Evolutionary conservation across 2,888 invertebrate species (phyloP).

Genomic region (Calliopum simillimum): DNA sequence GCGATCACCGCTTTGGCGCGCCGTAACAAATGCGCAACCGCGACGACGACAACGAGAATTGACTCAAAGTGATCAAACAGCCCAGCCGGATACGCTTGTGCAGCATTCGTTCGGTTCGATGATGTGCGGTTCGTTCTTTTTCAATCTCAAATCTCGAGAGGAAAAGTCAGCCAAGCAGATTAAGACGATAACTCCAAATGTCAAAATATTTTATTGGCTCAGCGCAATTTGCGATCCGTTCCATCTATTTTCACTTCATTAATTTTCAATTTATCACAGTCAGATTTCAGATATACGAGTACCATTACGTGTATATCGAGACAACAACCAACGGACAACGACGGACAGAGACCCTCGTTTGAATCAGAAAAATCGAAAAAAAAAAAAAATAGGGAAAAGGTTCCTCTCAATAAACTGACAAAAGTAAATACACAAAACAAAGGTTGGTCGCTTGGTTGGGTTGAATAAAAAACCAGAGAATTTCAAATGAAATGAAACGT

Average conservation of each 20-base stretch:
- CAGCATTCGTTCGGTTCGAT: background rate
- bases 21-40: background rate
- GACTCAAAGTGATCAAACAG: background rate
- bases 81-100: slow-evolving; percentile 2
- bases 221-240: slow-evolving; percentile 66
- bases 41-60: slow-evolving; percentile 7
- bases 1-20: background rate
- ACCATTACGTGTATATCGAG: slow-evolving; percentile 9
- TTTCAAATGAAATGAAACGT: slow-evolving; percentile 2
- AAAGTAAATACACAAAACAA: slow-evolving; percentile 18
- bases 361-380: no score
- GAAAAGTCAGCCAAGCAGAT: slow-evolving; percentile 64
- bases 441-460: background rate
- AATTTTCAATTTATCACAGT: slow-evolving; percentile 66
- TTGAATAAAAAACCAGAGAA: slow-evolving; percentile 10
- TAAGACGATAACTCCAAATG: slow-evolving; percentile 66
- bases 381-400: background rate
- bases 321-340: no score
- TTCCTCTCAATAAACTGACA: slow-evolving; percentile 2
- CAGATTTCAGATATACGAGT: slow-evolving; percentile 61
- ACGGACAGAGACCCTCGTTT: background rate
- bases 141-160: slow-evolving; percentile 32
- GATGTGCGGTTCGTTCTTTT: background rate
- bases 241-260: slow-evolving; percentile 67
- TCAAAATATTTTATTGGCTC: slow-evolving; percentile 66